Conservation (phyloP, 2,797 vertebrate species). For the Sebastes taczanowskii region DNA sequence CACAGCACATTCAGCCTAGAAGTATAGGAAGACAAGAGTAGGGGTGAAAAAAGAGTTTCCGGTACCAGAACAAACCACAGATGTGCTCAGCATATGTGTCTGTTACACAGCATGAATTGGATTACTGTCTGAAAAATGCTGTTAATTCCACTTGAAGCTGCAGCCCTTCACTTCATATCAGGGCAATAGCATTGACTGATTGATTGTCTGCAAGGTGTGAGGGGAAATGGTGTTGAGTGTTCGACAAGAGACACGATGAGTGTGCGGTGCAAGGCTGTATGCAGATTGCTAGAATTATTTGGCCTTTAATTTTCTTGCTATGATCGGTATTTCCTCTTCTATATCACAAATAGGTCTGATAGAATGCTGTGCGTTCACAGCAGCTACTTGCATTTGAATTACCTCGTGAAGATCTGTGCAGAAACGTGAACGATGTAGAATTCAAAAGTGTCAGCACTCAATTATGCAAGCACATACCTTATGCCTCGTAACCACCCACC, state of each 20-base stretch:
- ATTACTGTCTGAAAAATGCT: constrained; percentile 68
- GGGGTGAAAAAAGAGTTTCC: constrained; percentile 8
- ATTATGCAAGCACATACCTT: constrained; percentile 63
- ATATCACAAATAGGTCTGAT: constrained; percentile 10
- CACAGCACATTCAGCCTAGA: constrained; percentile 33
- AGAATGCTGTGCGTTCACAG: constrained; percentile 20
- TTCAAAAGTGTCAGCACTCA: constrained; percentile 60
- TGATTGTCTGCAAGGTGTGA: constrained; percentile 51
- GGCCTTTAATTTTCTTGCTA: constrained; percentile 15
- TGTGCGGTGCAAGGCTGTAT: constrained; percentile 15
- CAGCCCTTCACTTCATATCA: constrained; percentile 55
- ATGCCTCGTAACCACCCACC: constrained; percentile 33
- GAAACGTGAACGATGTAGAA: constrained; percentile 43
- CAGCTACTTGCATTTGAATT: constrained; percentile 39
- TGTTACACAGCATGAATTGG: constrained; percentile 51
- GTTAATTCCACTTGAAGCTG: constrained; percentile 65
- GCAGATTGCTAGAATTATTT: constrained; percentile 36
- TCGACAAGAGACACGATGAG: constrained; percentile 23
- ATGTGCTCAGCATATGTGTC: constrained; percentile 42
- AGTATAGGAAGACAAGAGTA: not conserved
- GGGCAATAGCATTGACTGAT: constrained; percentile 54
- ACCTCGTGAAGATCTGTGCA: constrained; percentile 42
- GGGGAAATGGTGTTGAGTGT: constrained; percentile 35
- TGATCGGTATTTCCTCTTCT: constrained; percentile 3
- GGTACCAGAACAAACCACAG: constrained; percentile 36